Conservation (phyloP, 2,888 invertebrate genomes). For the Junonia oenone region DNA sequence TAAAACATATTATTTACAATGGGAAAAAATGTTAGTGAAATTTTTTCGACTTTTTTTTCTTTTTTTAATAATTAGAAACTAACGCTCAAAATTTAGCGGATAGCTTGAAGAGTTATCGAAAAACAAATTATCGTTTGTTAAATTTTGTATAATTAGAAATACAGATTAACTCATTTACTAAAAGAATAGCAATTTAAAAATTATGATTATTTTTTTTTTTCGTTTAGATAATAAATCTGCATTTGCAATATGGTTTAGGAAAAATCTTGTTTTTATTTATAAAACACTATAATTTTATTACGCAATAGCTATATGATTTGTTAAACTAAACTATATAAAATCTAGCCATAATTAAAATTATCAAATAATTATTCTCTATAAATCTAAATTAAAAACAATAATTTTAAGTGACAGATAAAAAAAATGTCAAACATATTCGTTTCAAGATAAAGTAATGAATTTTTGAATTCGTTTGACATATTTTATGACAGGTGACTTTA, state of each 20-base stretch:
- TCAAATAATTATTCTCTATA: neutral
- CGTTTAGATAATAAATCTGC: neutral
- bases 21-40: constrained; percentile 15
- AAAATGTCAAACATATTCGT: neutral
- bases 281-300: neutral
- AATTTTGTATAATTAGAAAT: constrained; percentile 9
- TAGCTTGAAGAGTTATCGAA: constrained; percentile 6
- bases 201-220: neutral
- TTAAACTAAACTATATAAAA: neutral
- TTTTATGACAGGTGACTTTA: neutral
- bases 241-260: neutral
- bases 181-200: neutral
- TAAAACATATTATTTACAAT: constrained; percentile 11
- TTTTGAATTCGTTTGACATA: neutral
- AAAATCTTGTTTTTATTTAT: neutral
- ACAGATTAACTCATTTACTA: neutral
- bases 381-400: neutral
- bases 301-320: neutral
- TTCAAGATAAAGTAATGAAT: too few species aligned
- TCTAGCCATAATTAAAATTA: constrained; percentile 1
- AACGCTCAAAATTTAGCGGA: constrained; percentile 41
- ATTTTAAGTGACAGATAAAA: neutral
- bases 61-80: constrained; percentile 33
- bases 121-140: constrained; percentile 8
- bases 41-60: constrained; percentile 10